Evolutionary conservation across 2,888 invertebrate species (phyloP), one percentile per base, ranked within the genome.

Genomic region (Netelia melanura): DNA sequence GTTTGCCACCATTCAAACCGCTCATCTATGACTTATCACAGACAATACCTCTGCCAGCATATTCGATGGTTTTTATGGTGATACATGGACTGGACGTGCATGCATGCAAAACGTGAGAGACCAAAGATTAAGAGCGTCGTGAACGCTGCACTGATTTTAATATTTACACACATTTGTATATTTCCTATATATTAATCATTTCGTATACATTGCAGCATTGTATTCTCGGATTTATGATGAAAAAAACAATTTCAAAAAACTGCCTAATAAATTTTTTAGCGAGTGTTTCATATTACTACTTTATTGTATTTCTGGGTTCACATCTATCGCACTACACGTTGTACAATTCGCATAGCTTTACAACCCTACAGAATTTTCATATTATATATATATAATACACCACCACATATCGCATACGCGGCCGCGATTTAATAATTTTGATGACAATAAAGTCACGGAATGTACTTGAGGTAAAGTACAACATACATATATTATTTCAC

Each of bases 51-150:
- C 94, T 96, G 93, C 96, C 96, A 5, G 95, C 96, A 67, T 95
- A 95, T 90, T 96, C 96, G 8, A 94, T 96, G 90, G 95, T 95
- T 62, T 97, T 96, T 93, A 96, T 96, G 95, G 95, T 96, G 2
- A 92, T 96, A 83, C 95, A 95, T 89, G 95, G 95, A 86, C 93
- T 89, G 88, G 90, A 89, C 93, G 94, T 91, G 77, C 83, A 91
- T 86, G 89, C 93, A 11, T 93, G 93, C 84, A 62, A 52, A 44
- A 48, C 78, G 30, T 89, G 80, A 87, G 67, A 64, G 44, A 62
- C 68, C 75, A 77, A 75, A 80, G 38, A 65, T 54, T 56, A 52
- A 38, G 25, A 30, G 23, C 70, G 43, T 78, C 58, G 5, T 23
- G 58, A 56, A 62, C 14, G 23, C 23, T 38, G 74, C 54, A 71